A percentile compares a stretch with the other conserved stretches of the same genome.
Conservation (phyloP, 2,888 invertebrate species). For the Drosophila anomalipes region DNA sequence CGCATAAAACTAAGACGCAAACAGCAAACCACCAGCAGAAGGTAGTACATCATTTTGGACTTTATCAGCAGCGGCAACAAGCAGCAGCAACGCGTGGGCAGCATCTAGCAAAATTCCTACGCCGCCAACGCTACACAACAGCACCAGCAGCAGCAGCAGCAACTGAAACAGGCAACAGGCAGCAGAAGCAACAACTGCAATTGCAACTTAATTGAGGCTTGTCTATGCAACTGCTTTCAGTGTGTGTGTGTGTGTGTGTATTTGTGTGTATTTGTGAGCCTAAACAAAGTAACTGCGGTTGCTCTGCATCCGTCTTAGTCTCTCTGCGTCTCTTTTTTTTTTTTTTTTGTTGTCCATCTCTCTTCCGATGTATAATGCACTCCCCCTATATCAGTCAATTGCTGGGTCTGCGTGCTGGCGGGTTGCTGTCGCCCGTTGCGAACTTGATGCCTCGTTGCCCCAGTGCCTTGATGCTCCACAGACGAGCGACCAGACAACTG, state of each 20-base stretch:
- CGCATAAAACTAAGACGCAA: constrained; percentile 40
- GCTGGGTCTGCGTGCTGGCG: constrained; percentile 42
- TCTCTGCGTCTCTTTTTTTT: neutral
- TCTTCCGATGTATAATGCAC: constrained; percentile 1
- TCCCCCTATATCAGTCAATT: constrained; percentile 15
- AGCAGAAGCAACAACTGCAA: constrained; percentile 62
- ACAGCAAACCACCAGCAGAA: constrained; percentile 58
- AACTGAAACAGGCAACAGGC: constrained; percentile 17
- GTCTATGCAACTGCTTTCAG: constrained; percentile 60
- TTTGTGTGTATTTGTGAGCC: constrained; percentile 28
- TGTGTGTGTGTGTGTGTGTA: constrained; percentile 15
- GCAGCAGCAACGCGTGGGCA: constrained; percentile 60
- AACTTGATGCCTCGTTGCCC: constrained; percentile 84
- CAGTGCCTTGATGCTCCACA: constrained; percentile 84
- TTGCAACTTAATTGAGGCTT: constrained; percentile 82
- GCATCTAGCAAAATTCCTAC: constrained; percentile 64
- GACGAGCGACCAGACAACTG: constrained; percentile 70
- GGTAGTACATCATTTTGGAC: constrained; percentile 81
- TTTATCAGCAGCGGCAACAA: constrained; percentile 69
- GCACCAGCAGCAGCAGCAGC: constrained; percentile 35
- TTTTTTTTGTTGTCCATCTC: neutral
- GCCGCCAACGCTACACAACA: constrained; percentile 59
- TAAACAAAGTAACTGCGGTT: constrained; percentile 73
- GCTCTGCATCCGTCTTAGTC: constrained; percentile 56
- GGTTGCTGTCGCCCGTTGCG: constrained; percentile 66